Percentiles rank a stretch among this genome's conserved stretches.
These are phyloP conservation scores for Tylochromis polylepis DNA, from an alignment of 2,113 vertebrate genomes.

Conservation along the genomic window DNA sequence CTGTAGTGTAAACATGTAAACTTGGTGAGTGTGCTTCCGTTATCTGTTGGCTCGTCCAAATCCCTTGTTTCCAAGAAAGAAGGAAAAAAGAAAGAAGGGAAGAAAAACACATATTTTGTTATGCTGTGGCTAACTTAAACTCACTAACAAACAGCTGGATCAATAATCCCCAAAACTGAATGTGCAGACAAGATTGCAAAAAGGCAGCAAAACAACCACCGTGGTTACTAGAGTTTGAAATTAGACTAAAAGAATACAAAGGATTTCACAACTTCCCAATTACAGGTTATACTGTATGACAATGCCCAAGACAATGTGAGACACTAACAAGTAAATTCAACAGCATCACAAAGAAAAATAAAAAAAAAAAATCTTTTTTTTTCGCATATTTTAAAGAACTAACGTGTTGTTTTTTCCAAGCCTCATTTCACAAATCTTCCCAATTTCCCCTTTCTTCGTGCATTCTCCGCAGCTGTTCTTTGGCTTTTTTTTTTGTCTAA, in stretches of 20 bases:
- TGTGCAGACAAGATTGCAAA: conserved; percentile 39
- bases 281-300: conserved; percentile 27
- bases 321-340: conserved; percentile 36
- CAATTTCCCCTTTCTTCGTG: not conserved
- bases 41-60: conserved; percentile 61
- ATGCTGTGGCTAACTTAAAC: conserved; percentile 48
- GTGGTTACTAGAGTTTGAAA: conserved; percentile 36
- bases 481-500: conserved; percentile 14
- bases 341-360: conserved; percentile 27
- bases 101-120: conserved; percentile 34
- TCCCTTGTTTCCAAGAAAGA: conserved; percentile 8
- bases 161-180: conserved; percentile 21
- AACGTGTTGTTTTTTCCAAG: not conserved
- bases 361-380: not conserved
- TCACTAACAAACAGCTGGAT: conserved; percentile 37
- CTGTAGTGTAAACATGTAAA: conserved; percentile 71
- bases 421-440: not conserved
- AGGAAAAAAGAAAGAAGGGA: conserved; percentile 22
- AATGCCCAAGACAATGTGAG: conserved; percentile 47
- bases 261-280: conserved; percentile 33
- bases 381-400: conserved; percentile 14
- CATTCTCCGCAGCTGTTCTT: conserved; percentile 48
- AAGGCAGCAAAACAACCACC: conserved; percentile 46
- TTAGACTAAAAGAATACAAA: conserved; percentile 47
- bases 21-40: conserved; percentile 74